Conservation (phyloP, 2,797 vertebrate genomes). For the Syndactyla subalaris region DNA sequence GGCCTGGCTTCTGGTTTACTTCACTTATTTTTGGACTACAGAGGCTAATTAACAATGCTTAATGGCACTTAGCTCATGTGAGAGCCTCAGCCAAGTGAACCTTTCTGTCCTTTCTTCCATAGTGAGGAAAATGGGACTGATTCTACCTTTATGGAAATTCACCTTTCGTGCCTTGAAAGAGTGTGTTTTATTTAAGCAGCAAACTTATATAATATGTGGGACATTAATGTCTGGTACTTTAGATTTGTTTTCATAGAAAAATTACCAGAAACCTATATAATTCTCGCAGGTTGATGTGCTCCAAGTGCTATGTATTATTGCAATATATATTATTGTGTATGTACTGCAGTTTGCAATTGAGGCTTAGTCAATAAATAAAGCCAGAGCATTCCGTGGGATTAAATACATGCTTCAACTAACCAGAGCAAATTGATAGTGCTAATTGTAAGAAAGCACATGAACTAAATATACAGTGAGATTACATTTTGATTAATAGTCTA, state of each 20-base stretch:
- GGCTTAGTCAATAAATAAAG: background rate
- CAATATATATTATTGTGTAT: background rate
- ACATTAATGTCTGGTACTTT: background rate
- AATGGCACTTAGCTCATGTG: background rate
- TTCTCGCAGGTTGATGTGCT: background rate
- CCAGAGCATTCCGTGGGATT: background rate
- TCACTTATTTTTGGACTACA: background rate
- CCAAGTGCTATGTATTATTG: background rate
- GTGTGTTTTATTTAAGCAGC: background rate
- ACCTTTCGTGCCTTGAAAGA: background rate
- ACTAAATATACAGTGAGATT: background rate
- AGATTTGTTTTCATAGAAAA: background rate
- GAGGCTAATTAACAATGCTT: background rate
- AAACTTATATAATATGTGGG: background rate
- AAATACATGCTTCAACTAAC: background rate
- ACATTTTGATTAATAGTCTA: background rate
- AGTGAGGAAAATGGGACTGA: background rate
- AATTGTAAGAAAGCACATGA: background rate
- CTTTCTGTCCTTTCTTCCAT: background rate
- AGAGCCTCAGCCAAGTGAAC: background rate
- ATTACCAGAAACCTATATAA: background rate
- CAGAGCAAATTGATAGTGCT: background rate
- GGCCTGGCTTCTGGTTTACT: background rate
- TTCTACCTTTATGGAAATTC: background rate
- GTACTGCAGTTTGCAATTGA: background rate